These are phyloP conservation scores for Hymenopus coronatus DNA, from an alignment of 2,888 invertebrate species.

Conservation along the genomic window DNA sequence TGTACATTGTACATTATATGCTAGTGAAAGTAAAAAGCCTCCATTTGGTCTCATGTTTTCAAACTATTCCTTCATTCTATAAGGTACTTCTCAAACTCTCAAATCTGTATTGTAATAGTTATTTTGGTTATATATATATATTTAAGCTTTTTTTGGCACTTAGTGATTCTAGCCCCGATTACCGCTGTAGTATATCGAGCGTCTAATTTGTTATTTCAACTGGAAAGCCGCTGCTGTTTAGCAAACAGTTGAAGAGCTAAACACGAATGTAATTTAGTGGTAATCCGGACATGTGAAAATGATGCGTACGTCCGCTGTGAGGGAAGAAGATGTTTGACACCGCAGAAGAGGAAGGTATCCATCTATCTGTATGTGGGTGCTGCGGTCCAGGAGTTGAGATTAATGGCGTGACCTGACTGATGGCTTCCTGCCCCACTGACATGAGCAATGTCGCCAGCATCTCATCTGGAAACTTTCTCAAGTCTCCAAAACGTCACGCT, in stretches of 20 bases:
- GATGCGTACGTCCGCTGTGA: not conserved
- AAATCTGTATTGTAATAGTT: too few relatives aligned
- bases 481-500: not conserved
- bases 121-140: too few relatives aligned
- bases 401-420: constrained; percentile 17
- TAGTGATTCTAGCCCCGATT: too few relatives aligned
- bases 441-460: not conserved
- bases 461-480: constrained; percentile 10
- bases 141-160: too few relatives aligned
- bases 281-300: not conserved
- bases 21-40: too few relatives aligned
- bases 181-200: too few relatives aligned
- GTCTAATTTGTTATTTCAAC: too few relatives aligned
- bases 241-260: not conserved
- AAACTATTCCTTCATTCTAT: too few relatives aligned
- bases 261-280: not conserved
- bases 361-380: not conserved
- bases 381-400: not conserved
- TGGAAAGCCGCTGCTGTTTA: too few relatives aligned
- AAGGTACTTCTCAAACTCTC: too few relatives aligned
- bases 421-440: constrained; percentile 17
- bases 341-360: not conserved
- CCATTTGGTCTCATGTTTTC: too few relatives aligned
- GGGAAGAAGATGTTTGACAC: not conserved
- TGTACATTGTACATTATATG: too few relatives aligned